Percentiles rank a stretch among this genome's conserved stretches.
These are phyloP conservation scores for Holocentrus rufus DNA, from an alignment of 2,797 vertebrate genomes.

Conservation along the genomic window DNA sequence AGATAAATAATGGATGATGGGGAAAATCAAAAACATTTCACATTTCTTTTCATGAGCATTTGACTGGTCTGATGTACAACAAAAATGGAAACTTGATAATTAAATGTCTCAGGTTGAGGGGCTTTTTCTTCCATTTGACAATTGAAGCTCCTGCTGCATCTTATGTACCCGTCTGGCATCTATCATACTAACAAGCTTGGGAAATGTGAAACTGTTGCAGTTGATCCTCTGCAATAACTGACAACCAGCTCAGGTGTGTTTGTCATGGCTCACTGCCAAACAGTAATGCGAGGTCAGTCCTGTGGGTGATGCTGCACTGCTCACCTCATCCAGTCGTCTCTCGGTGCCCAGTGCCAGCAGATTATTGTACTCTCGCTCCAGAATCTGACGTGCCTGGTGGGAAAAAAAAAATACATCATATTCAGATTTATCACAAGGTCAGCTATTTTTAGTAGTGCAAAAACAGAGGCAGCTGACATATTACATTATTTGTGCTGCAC, in stretches of 20 bases:
- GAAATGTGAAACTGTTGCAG: too few species aligned
- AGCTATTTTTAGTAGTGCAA: slow-evolving; percentile 59
- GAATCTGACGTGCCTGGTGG: slow-evolving; percentile 95
- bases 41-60: too few species aligned
- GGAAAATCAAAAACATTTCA: too few species aligned
- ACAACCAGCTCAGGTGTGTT: neutral
- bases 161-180: too few species aligned
- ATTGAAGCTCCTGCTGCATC: too few species aligned
- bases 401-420: slow-evolving; percentile 17
- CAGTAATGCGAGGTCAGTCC: neutral
- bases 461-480: slow-evolving; percentile 46
- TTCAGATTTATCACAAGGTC: slow-evolving; percentile 25
- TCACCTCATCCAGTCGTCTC: slow-evolving; percentile 96
- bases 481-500: slow-evolving; percentile 22
- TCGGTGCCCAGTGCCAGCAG: slow-evolving; percentile 98
- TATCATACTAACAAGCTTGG: too few species aligned
- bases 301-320: slow-evolving; percentile 53
- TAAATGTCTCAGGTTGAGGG: too few species aligned
- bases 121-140: too few species aligned
- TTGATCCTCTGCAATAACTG: neutral
- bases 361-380: slow-evolving; percentile 99
- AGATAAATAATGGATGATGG: too few species aligned
- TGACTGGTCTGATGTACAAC: too few species aligned
- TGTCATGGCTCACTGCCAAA: neutral
- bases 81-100: too few species aligned